Evolutionary conservation across 1,140 invertebrate species (phyloP), one percentile per base, ranked within the genome.

Genomic region (Bombus pascuorum): DNA sequence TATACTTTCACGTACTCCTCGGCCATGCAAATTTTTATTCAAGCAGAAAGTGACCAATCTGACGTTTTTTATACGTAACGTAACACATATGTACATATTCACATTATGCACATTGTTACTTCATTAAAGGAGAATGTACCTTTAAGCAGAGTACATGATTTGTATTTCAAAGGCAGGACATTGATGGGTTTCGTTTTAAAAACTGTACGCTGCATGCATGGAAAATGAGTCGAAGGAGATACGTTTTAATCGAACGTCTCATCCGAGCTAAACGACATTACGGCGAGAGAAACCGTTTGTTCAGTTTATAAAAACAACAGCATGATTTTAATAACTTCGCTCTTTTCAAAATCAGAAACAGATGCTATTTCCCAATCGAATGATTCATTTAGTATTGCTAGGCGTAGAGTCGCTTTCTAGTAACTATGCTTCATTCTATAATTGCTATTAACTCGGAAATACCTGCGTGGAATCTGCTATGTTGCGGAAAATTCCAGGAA

Each of bases 331-430:
- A 85, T 81, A 85, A 85, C 59, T 53, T 79, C 2, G 9, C 32
- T 42, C 25, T 9, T 25, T n/a, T 66, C 32, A 57, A 83, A 57
- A 77, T 53, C 57, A 66, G 59, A 53, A 77, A 65, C 62, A 80
- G 57, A 81, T 81, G 42, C 70, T 53, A 70, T 72, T 73, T 81
- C 70, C 32, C 77, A 81, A 81, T 85, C 44, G 39, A 81, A 72
- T 73, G 83, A 81, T 85, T 85, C 77, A 47, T 85, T 65, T 74
- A 74, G 32, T 79, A 65, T 57, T 15, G 66, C 12, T 47, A 32
- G 74, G 28, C 32, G 62, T 25, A 32, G 18, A 25, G 18, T n/a
- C 34, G 65, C 32, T 76, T 34, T 65, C 44, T 37, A 47, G 28
- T 18, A 65, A 13, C 37, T 37, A n/a, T 62, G 10, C 4, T 53